Evolutionary conservation across 2,797 vertebrate species (phyloP).

Genomic region (Sebastes diaconus): DNA sequence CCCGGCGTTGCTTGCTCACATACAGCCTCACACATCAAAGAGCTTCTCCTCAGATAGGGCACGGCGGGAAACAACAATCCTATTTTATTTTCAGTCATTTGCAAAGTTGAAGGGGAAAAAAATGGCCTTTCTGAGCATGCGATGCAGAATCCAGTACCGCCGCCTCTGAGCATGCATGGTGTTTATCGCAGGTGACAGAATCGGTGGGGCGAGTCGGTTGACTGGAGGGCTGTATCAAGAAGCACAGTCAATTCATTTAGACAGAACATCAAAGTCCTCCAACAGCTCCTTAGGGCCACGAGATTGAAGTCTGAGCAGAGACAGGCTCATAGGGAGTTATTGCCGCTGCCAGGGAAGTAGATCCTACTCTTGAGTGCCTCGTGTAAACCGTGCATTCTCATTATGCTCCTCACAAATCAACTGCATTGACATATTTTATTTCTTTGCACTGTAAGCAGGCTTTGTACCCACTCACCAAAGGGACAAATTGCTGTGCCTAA

Average conservation of each 20-base stretch:
- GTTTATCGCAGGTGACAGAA: constrained; percentile 78
- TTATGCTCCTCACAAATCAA: constrained; percentile 73
- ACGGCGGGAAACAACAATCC: constrained; percentile 50
- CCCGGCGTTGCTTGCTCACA: constrained; percentile 48
- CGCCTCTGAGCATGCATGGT: constrained; percentile 18
- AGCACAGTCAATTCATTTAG: constrained; percentile 80
- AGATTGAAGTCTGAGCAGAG: constrained; percentile 78
- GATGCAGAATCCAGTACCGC: constrained; percentile 46
- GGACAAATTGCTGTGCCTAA: constrained; percentile 60
- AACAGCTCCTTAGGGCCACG: constrained; percentile 76
- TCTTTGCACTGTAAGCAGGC: constrained; percentile 54
- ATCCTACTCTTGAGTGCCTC: constrained; percentile 65
- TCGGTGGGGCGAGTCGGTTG: constrained; percentile 50
- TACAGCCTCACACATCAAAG: constrained; percentile 72
- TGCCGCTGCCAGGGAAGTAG: constrained; percentile 71
- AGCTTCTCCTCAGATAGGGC: constrained; percentile 45
- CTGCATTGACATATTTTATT: constrained; percentile 63
- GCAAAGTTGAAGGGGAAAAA: constrained; percentile 32
- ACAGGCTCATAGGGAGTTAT: constrained; percentile 72
- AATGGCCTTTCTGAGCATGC: constrained; percentile 40
- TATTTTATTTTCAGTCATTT: constrained; percentile 56
- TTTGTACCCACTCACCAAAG: constrained; percentile 47
- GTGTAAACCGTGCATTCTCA: constrained; percentile 75
- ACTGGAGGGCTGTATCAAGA: constrained; percentile 71
- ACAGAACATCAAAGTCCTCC: constrained; percentile 81